Base-by-base conservation (phyloP, 2,797 vertebrate genomes). In the Anguilla obscura region DNA sequence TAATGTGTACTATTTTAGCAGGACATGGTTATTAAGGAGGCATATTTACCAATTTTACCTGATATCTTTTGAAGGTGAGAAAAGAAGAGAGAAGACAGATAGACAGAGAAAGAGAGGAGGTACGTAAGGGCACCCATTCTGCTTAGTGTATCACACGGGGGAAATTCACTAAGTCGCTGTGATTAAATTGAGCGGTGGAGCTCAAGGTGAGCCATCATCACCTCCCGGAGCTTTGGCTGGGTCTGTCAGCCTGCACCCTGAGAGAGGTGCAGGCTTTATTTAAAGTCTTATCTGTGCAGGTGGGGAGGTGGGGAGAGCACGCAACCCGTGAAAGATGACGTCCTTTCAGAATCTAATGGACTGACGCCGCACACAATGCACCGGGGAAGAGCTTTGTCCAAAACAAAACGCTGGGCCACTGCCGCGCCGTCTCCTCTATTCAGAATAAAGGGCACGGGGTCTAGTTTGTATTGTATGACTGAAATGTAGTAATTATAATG, bases 161-260 rank as follows among this genome's bases (percentile, higher is more conserved):
- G 45, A 85, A 88, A 56, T 66, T 50, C 27, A 56, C 27, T 10
- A 58, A 79, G 52, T 48, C 50, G 14, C 63, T 12, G 18, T 85
- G 86, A 89, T 84, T 79, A 54, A 24, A 89, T 89, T 79, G 58
- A 63, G 56, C 86, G 66, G 18, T 54, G 52, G 9, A 79, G 60
- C 66, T 87, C 66, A 89, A 87, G 88, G 88, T 85, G 66, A 87
- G 85, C 66, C 76, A 27, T 82, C 79, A 50, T 48, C 79, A n/a
- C 79, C 76, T 45, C 33, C 5, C 4, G 76, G 76, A 80, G 76
- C 76, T 18, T 45, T 48, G 63, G 60, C 50, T 60, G 84, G 18
- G 18, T 40, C 58, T 86, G 85, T 45, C 85, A 86, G 60, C 18
- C 33, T 14, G 14, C 14, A 36, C 30, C 69, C 54, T 36, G 66